Base-by-base conservation (phyloP, 2,888 invertebrate genomes). In the Nephrotoma flavescens region DNA sequence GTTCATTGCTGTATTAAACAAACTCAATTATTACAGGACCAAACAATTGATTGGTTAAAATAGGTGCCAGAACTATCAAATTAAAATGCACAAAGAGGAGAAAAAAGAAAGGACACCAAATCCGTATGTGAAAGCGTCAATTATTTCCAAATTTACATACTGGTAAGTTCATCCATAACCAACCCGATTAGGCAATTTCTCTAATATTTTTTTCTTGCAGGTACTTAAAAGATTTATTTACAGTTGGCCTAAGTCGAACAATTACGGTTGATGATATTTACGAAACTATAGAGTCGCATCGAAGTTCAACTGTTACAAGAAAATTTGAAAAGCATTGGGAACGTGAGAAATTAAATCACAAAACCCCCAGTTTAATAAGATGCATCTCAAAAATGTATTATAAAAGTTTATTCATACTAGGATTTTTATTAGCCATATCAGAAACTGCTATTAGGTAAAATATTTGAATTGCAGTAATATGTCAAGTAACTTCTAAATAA, bases 101-200 rank as follows among this genome's bases (percentile, higher is more conserved):
- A 92, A 87, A 91, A 92, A 88, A 90, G 93, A 89, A 91, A 93
- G 89, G 90, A 92, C 90, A 83, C 89, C 90, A 88, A 95, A 95
- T 91, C 96, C 95, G 1, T 92, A 94, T 88, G 93, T 94, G 89
- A 93, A 89, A 4, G 94, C 95, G 2, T 95, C 94, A 90, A 88
- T 92, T 31, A 89, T 96, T 42, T 95, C 95, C 4, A 92, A 94
- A 88, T 91, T 94, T 89, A 93, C 93, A 87, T 95, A 94, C 90
- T 94, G 94, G 96, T 96, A 91, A 92, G 94, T 93, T 12, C 86
- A 83, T 45, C 85, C 9, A 4, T 84, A 83, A 9, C 44, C 41
- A n/a, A 84, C 9, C 6, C 57, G 3, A 6, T 15, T 57, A 57
- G 5, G 6, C 52, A 6, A 7, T 15, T 83, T 93, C n/a, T 6